phyloP scores from a whole-genome alignment of 2,797 vertebrate species.

The Phoeniculus purpureus region DNA sequence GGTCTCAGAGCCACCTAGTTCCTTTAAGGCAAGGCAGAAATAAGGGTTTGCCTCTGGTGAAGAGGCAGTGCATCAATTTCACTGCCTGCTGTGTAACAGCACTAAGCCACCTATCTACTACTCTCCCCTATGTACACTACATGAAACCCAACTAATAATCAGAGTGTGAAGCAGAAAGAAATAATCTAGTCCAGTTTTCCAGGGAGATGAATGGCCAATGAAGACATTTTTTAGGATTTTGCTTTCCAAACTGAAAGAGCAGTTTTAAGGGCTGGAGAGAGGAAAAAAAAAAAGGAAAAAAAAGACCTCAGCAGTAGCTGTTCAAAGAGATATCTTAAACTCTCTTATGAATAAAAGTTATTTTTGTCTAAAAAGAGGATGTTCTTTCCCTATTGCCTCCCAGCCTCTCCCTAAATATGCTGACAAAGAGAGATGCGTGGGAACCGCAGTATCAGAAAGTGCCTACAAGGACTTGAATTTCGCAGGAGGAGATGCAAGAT shows the following conservation, averaged over 20 bases:
- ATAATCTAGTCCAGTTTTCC: background rate
- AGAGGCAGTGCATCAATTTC: background rate
- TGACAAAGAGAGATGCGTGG: constrained; percentile 48
- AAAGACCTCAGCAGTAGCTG: constrained; percentile 6
- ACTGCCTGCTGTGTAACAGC: background rate
- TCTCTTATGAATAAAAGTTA: constrained; percentile 49
- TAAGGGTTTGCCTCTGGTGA: background rate
- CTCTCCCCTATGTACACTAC: background rate
- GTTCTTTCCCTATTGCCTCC: constrained; percentile 37
- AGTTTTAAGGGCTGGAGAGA: background rate
- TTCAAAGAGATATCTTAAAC: constrained; percentile 53
- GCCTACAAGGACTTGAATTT: constrained; percentile 9
- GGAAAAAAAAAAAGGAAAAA: background rate
- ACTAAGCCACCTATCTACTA: background rate
- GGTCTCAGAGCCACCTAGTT: background rate
- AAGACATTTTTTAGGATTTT: background rate
- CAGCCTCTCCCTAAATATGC: constrained; percentile 42
- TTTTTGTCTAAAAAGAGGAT: constrained; percentile 43
- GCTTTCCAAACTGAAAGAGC: background rate
- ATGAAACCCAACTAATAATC: background rate
- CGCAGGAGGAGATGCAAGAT: background rate
- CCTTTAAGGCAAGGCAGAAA: background rate
- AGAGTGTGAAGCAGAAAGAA: background rate
- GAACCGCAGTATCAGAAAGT: background rate
- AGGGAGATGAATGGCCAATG: background rate